These are phyloP conservation scores for Sternotherus odoratus DNA, from an alignment of 2,797 vertebrate genomes.

Conservation along the genomic window DNA sequence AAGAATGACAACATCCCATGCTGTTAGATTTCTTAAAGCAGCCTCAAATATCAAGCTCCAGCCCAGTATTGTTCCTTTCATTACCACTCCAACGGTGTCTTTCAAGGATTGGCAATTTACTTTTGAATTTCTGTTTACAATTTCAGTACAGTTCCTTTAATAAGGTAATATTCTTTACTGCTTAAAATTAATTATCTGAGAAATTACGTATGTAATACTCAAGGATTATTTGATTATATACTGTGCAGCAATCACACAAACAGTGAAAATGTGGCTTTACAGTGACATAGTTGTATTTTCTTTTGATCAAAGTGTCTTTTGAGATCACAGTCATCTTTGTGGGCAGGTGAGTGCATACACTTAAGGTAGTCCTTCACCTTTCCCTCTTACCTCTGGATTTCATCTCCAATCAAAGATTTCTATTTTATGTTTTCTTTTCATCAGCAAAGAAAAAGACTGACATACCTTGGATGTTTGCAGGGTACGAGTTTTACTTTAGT, in stretches of 20 bases:
- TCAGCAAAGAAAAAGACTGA: constrained; percentile 23
- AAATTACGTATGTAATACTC: not conserved
- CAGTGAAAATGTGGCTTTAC: not conserved
- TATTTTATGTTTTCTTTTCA: not conserved
- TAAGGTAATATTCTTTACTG: not conserved
- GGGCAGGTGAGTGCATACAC: not conserved
- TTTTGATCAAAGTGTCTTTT: constrained; percentile 50
- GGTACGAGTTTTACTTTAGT: not conserved
- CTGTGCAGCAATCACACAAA: not conserved
- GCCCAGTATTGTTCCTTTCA: not conserved
- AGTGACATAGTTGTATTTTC: not conserved
- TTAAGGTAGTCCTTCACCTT: constrained; percentile 17
- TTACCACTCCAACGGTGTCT: not conserved
- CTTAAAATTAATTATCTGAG: constrained; percentile 21
- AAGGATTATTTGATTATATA: constrained; percentile 8
- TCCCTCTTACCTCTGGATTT: not conserved
- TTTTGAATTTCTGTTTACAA: not conserved
- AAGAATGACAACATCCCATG: not conserved
- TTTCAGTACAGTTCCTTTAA: not conserved
- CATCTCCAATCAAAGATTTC: not conserved
- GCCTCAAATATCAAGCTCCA: not conserved
- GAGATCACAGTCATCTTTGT: not conserved
- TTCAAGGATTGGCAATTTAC: not conserved
- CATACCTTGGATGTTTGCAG: not conserved
- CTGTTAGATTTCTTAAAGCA: constrained; percentile 14